Conservation (phyloP, 2,113 vertebrate species). For the Corythaixoides concolor region DNA sequence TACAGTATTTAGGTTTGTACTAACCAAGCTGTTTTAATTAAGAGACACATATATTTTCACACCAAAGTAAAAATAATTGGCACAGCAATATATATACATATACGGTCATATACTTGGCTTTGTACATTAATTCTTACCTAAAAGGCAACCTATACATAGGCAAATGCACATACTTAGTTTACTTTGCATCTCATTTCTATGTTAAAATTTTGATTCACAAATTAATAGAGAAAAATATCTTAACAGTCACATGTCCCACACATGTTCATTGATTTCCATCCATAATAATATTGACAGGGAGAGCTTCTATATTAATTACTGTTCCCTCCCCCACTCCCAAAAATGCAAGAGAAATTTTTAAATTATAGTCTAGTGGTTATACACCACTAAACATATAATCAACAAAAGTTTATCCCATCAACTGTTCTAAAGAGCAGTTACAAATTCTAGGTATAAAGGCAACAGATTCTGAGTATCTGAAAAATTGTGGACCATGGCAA, state of each 20-base stretch:
- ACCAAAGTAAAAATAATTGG: neutral
- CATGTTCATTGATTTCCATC: neutral
- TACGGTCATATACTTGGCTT: neutral
- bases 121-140: neutral
- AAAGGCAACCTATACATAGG: rapidly evolving
- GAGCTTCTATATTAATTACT: neutral
- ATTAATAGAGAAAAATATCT: neutral
- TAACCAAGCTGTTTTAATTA: neutral
- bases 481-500: neutral
- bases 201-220: neutral
- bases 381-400: neutral
- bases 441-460: neutral
- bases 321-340: neutral
- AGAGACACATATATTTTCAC: neutral
- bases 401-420: neutral
- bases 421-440: neutral
- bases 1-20: neutral
- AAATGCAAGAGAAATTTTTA: neutral
- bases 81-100: neutral
- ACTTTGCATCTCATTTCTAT: neutral
- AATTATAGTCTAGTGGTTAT: neutral
- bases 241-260: neutral
- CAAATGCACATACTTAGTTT: neutral
- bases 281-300: neutral
- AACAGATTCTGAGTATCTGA: neutral